Conservation (phyloP, 1,140 invertebrate genomes). For the Rhopalosiphum padi region DNA sequence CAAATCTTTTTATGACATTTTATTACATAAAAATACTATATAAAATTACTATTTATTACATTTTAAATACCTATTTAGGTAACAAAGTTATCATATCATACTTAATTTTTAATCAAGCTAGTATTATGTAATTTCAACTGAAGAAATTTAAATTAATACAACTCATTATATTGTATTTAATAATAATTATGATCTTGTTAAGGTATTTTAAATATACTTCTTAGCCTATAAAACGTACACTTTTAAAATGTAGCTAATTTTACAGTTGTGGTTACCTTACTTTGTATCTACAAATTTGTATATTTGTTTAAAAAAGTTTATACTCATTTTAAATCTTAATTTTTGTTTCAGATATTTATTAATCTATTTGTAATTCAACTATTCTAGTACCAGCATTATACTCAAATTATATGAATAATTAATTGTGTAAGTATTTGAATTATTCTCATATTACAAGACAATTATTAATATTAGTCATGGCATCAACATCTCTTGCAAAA, state of each 20-base stretch:
- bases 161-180: no score
- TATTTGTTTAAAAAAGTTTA: neutral
- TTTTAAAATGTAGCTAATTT: no score
- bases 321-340: neutral
- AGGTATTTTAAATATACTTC: no score
- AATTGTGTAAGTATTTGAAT: neutral
- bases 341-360: constrained; percentile 36
- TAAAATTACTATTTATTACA: no score
- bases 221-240: no score
- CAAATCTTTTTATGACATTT: no score
- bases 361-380: neutral
- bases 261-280: no score
- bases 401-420: neutral
- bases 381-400: neutral
- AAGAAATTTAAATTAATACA: no score
- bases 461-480: constrained; percentile 58
- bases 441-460: neutral
- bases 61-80: neutral
- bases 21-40: no score
- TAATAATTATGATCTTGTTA: no score
- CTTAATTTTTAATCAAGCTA: neutral
- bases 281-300: no score
- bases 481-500: constrained; percentile 77
- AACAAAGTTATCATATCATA: neutral
- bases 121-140: neutral